phyloP scores from a whole-genome alignment of 2,113 vertebrate species.

The Fulmarus glacialis region DNA sequence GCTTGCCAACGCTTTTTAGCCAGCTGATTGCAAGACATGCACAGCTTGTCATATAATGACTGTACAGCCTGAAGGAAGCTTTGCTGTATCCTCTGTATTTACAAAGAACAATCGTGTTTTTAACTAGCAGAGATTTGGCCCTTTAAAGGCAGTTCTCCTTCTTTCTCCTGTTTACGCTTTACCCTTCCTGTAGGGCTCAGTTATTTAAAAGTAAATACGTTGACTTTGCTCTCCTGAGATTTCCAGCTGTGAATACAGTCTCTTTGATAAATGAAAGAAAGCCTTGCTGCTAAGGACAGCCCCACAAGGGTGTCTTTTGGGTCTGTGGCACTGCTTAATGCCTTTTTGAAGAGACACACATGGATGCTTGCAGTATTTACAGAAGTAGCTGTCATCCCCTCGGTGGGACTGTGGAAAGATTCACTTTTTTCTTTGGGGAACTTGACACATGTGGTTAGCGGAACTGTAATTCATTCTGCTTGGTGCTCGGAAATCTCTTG shows the following conservation, averaged over 20 bases:
- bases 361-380: background rate
- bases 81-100: background rate
- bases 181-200: background rate
- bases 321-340: background rate
- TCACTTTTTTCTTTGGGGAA: background rate
- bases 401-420: background rate
- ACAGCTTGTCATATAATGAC: background rate
- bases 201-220: constrained; percentile 4
- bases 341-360: background rate
- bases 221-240: constrained; percentile 14
- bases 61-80: constrained; percentile 12
- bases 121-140: background rate
- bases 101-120: background rate
- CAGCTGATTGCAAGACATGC: background rate
- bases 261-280: background rate
- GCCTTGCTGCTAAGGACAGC: background rate
- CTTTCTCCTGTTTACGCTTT: constrained; percentile 12
- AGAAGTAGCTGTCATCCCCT: constrained; percentile 3
- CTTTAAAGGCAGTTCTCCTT: background rate
- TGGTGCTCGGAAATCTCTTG: background rate
- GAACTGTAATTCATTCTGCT: background rate
- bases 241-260: background rate
- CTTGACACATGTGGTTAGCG: background rate
- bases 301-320: background rate
- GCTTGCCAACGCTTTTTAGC: background rate